A percentile compares a stretch with the other conserved stretches of the same genome.
Conservation (phyloP, 1,140 invertebrate species). For the Episyrphus balteatus region DNA sequence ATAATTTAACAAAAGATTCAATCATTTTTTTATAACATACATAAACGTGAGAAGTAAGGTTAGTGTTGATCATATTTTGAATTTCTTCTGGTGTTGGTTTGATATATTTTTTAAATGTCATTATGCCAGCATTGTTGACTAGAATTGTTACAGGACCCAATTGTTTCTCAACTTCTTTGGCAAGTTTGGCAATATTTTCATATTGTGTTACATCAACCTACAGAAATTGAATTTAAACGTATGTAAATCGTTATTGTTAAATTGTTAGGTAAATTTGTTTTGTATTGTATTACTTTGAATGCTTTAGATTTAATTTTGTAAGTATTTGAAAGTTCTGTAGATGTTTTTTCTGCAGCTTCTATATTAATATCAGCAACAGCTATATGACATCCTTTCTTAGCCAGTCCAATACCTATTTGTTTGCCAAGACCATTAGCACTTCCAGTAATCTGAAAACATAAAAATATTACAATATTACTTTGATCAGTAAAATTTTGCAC, state of each 20-base stretch:
- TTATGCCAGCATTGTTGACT: conserved; percentile 26
- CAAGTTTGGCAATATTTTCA: conserved; percentile 8
- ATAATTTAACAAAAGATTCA: neutral
- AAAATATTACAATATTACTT: no score
- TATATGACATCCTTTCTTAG: conserved; percentile 15
- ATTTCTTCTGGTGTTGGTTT: conserved; percentile 10
- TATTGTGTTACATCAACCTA: conserved; percentile 14
- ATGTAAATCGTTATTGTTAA: no score
- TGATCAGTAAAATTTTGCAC: no score
- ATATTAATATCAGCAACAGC: conserved; percentile 18
- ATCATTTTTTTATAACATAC: no score
- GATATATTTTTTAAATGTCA: conserved; percentile 9
- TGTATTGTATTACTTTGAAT: conserved; percentile 14
- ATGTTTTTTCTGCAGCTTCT: conserved; percentile 14
- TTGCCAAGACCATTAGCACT: conserved; percentile 18
- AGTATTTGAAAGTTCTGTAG: conserved; percentile 9
- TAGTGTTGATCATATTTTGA: conserved; percentile 20
- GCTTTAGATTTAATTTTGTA: conserved; percentile 12
- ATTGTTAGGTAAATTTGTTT: no score
- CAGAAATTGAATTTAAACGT: no score
- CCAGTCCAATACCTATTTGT: conserved; percentile 14
- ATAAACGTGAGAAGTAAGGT: conserved; percentile 21
- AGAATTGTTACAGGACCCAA: conserved; percentile 22
- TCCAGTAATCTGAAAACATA: conserved; percentile 14
- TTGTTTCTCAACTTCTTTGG: conserved; percentile 9